These are phyloP conservation scores for Tetheella fluctuosa DNA, from an alignment of 2,888 invertebrate genomes.

Conservation along the genomic window DNA sequence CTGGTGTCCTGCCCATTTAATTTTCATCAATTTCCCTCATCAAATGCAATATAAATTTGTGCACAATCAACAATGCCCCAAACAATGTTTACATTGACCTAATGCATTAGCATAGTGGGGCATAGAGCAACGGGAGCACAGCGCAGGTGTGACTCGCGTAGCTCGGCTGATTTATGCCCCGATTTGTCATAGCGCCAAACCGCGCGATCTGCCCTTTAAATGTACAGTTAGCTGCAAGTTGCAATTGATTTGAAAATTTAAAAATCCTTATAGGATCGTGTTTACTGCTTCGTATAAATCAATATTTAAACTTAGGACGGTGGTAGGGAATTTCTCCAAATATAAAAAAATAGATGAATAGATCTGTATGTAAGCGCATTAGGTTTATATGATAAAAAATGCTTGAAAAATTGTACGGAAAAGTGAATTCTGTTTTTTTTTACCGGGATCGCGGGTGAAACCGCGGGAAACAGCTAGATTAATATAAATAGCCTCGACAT, in stretches of 20 bases:
- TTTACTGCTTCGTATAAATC: too few species aligned
- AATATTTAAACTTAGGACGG: too few species aligned
- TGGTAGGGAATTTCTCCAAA: too few species aligned
- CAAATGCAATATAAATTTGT: slow-evolving; percentile 1
- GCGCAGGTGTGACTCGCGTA: slow-evolving; percentile 37
- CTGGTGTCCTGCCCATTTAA: not conserved
- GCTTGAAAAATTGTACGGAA: too few species aligned
- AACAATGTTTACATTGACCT: slow-evolving; percentile 7
- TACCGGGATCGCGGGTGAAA: too few species aligned
- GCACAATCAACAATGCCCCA: not conserved
- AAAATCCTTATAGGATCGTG: too few species aligned
- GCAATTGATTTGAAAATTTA: not conserved
- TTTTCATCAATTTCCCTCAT: not conserved
- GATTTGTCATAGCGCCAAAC: slow-evolving; percentile 43
- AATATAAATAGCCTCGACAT: too few species aligned
- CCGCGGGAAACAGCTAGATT: too few species aligned
- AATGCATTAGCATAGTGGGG: slow-evolving; percentile 11
- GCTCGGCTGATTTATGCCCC: slow-evolving; percentile 34
- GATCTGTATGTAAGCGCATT: too few species aligned
- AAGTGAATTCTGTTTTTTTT: too few species aligned
- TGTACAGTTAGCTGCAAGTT: not conserved
- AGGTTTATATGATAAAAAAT: too few species aligned
- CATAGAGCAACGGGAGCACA: slow-evolving; percentile 15
- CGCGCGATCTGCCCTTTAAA: slow-evolving; percentile 25
- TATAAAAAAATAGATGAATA: too few species aligned